Evolutionary conservation across 2,888 invertebrate species (phyloP).

Genomic region (Nephrotoma guestfalica): DNA sequence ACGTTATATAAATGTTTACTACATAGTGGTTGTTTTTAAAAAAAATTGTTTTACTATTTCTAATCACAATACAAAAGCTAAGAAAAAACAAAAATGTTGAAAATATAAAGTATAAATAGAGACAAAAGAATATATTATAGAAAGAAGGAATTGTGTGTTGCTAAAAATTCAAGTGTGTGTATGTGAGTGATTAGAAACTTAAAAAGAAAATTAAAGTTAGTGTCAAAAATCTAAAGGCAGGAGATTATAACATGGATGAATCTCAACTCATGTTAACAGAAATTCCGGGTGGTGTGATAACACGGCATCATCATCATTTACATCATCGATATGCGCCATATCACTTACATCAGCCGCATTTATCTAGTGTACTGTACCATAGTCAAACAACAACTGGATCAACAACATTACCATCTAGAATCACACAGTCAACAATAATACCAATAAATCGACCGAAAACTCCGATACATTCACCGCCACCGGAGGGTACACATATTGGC

Average conservation of each 20-base stretch:
- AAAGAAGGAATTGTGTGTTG: neutral
- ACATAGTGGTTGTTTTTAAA: neutral
- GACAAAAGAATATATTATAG: neutral
- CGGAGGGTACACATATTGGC: constrained; percentile 60
- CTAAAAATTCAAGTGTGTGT: neutral
- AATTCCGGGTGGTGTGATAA: constrained; percentile 25
- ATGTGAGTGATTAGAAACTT: neutral
- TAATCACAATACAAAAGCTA: neutral
- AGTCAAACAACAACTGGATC: neutral
- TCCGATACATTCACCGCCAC: constrained; percentile 33
- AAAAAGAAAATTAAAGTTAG: neutral
- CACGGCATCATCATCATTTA: constrained; percentile 16
- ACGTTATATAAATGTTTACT: neutral
- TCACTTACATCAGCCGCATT: constrained; percentile 51
- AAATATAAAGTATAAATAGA: neutral
- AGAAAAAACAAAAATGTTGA: neutral
- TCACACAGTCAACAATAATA: constrained; percentile 25
- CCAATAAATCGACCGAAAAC: constrained; percentile 23
- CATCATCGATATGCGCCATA: constrained; percentile 41
- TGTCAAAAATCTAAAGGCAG: neutral
- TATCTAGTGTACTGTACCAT: constrained; percentile 15
- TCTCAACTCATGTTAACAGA: constrained; percentile 25
- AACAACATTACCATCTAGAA: constrained; percentile 15
- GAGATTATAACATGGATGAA: constrained; percentile 11
- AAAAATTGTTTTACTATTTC: neutral